Conservation (phyloP, 2,113 vertebrate genomes). For the Atherinomorus stipes region DNA sequence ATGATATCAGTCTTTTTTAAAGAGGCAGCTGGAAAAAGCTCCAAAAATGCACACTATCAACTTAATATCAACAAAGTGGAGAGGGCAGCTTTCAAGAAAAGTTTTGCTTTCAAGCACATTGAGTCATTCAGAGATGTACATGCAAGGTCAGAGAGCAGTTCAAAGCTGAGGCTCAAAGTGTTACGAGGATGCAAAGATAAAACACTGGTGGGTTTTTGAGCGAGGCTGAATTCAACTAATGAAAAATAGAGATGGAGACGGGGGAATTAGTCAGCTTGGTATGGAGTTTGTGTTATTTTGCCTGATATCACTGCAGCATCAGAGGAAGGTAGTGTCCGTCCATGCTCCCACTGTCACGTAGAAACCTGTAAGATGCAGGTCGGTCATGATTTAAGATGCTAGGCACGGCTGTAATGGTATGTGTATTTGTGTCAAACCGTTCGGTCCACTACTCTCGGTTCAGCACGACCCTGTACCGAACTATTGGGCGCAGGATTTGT, state of each 20-base stretch:
- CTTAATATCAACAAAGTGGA: constrained; percentile 21
- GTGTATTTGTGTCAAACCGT: no score
- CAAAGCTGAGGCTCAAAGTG: constrained; percentile 55
- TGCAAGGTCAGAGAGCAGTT: constrained; percentile 36
- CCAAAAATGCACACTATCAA: constrained; percentile 1
- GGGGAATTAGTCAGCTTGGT: neutral
- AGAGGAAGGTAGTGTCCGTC: no score
- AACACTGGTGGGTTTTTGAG: constrained; percentile 11
- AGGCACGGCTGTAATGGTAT: no score
- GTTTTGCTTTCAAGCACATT: constrained; percentile 38
- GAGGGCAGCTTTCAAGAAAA: constrained; percentile 38
- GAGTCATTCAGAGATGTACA: constrained; percentile 19
- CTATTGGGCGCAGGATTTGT: no score
- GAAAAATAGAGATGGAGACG: no score
- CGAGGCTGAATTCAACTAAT: no score
- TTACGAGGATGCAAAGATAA: constrained; percentile 27
- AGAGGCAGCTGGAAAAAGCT: neutral
- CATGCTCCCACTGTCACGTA: neutral
- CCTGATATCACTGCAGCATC: no score
- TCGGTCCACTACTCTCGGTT: no score
- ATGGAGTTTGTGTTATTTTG: neutral
- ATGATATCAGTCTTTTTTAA: neutral
- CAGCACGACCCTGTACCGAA: no score
- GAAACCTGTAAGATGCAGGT: neutral
- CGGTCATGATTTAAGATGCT: neutral